These are phyloP conservation scores for Loxodonta africana DNA, from an alignment of 2,113 vertebrate genomes.

Conservation along the genomic window DNA sequence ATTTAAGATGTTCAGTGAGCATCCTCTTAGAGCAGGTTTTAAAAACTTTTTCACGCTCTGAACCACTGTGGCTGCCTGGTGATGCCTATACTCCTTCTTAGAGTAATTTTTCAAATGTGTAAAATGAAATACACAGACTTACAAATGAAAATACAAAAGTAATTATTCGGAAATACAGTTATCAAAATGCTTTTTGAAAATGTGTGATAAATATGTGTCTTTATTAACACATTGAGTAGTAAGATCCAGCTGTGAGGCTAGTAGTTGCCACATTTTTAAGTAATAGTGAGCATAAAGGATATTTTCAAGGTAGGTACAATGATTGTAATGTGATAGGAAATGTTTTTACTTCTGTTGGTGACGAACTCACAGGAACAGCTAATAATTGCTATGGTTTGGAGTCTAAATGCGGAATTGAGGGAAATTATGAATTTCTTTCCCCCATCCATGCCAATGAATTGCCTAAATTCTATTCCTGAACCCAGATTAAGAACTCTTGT, in stretches of 20 bases:
- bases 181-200: neutral
- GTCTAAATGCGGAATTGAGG: neutral
- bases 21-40: neutral
- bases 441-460: neutral
- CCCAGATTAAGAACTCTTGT: neutral
- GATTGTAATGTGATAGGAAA: neutral
- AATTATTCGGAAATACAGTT: neutral
- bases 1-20: neutral
- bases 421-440: neutral
- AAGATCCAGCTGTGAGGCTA: neutral
- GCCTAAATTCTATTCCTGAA: neutral
- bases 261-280: neutral
- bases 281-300: neutral
- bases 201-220: neutral
- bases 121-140: constrained; percentile 7
- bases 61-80: neutral
- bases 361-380: neutral
- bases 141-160: neutral
- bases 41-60: neutral
- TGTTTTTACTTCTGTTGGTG: neutral
- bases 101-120: neutral
- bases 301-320: constrained; percentile 7
- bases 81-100: neutral
- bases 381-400: neutral
- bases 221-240: neutral